Conservation (phyloP, 2,113 vertebrate genomes). For the Amphiprion ocellaris region DNA sequence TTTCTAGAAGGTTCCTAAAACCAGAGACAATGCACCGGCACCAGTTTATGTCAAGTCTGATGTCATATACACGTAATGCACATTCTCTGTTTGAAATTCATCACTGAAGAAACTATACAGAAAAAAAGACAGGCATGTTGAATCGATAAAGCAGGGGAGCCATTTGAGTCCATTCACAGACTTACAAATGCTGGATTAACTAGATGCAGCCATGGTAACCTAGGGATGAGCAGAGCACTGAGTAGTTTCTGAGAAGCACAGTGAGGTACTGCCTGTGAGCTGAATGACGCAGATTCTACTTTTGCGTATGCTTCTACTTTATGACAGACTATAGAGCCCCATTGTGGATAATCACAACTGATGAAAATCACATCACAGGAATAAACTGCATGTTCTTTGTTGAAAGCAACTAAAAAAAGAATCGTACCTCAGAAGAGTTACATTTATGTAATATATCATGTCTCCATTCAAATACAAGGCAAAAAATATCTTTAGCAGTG, state of each 20-base stretch:
- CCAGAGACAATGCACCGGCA: not conserved
- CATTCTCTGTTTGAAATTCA: not conserved
- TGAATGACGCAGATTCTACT: slow-evolving; percentile 75
- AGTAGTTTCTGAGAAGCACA: slow-evolving; percentile 71
- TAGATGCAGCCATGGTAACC: slow-evolving; percentile 80
- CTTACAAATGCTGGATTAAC: slow-evolving; percentile 69
- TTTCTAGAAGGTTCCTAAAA: slow-evolving; percentile 7
- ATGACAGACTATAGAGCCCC: slow-evolving; percentile 40
- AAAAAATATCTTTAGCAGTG: not conserved
- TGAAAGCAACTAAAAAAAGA: not conserved
- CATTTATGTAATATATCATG: slow-evolving; percentile 1
- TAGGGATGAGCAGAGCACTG: slow-evolving; percentile 67
- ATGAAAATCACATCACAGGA: slow-evolving; percentile 52
- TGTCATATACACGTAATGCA: not conserved
- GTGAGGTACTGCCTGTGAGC: slow-evolving; percentile 71
- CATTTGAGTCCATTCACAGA: slow-evolving; percentile 74
- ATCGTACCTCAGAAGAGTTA: not conserved
- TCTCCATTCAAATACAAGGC: slow-evolving; percentile 4
- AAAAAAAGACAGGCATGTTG: slow-evolving; percentile 32
- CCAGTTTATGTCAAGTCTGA: not conserved
- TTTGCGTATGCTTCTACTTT: slow-evolving; percentile 61
- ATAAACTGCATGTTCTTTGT: slow-evolving; percentile 5
- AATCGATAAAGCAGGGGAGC: slow-evolving; percentile 53
- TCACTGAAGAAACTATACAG: not conserved
- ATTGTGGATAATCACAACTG: slow-evolving; percentile 47